These are phyloP conservation scores for western clawed frog (Xenopus tropicalis) DNA, from an alignment of 2,113 vertebrate genomes.

Conservation along the genomic window UCB_Xtro_10.0 CM004443.2:59375501-59376000, in stretches of 20 bases:
- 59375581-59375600: conserved; percentile 81
- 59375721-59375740: conserved; percentile 83
- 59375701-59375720: conserved; percentile 78
- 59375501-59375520: conserved; percentile 87
- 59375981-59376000: not conserved
- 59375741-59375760: conserved; percentile 91
- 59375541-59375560: conserved; percentile 82
- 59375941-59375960: conserved; percentile 93
- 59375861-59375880: conserved; percentile 91
- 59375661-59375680: conserved; percentile 84
- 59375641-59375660: conserved; percentile 88
- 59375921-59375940: conserved; percentile 89
- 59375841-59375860: conserved; percentile 85
- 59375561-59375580: conserved; percentile 79
- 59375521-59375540: conserved; percentile 86
- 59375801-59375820: conserved; percentile 93
- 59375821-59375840: conserved; percentile 79
- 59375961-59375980: conserved; percentile 77
- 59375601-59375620: conserved; percentile 88
- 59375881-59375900: conserved; percentile 82
- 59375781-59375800: conserved; percentile 93
- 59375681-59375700: conserved; percentile 86
- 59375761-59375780: conserved; percentile 78
- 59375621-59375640: conserved; percentile 94
- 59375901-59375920: conserved; percentile 90